Evolutionary conservation across 2,888 invertebrate species (phyloP).

Genomic region (Rosalia funebris): DNA sequence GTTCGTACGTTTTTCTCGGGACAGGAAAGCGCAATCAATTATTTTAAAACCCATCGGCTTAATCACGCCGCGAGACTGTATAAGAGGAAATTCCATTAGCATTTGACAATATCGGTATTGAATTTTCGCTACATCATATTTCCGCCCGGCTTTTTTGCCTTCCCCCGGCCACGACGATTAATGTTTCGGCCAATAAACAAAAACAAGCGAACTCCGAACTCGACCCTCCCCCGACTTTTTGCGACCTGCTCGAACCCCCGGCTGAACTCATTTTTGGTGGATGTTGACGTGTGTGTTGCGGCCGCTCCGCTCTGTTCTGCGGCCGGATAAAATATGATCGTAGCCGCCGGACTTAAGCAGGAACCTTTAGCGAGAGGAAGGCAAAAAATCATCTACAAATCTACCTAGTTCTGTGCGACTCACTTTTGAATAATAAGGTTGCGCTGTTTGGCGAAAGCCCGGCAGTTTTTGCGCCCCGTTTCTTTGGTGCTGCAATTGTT

Average conservation of each 20-base stretch:
- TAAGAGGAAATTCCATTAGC: slow-evolving; percentile 17
- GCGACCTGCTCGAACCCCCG: neutral
- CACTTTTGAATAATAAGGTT: slow-evolving; percentile 24
- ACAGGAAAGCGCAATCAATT: too few relatives aligned
- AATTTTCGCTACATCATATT: slow-evolving; percentile 24
- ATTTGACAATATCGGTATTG: slow-evolving; percentile 24
- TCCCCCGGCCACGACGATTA: slow-evolving; percentile 16
- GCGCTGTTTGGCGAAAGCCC: slow-evolving; percentile 8
- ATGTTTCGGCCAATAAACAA: slow-evolving; percentile 24
- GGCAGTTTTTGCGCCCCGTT: neutral
- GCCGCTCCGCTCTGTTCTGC: slow-evolving; percentile 31
- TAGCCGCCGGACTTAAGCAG: slow-evolving; percentile 6
- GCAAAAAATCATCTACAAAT: slow-evolving; percentile 25
- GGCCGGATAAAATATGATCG: slow-evolving; percentile 40
- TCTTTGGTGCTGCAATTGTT: slow-evolving; percentile 10
- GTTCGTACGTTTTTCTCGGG: too few relatives aligned
- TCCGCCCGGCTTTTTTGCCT: slow-evolving; percentile 11
- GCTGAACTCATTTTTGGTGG: slow-evolving; percentile 17
- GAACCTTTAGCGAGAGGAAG: neutral
- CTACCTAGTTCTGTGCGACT: slow-evolving; percentile 9
- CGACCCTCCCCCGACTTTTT: slow-evolving; percentile 10
- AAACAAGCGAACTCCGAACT: slow-evolving; percentile 22
- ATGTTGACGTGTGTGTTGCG: slow-evolving; percentile 13
- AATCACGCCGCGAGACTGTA: neutral
- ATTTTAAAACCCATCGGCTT: neutral